Percentiles rank a stretch among this genome's conserved stretches.
These are phyloP conservation scores for Pelobates fuscus DNA, from an alignment of 2,113 vertebrate species.

Conservation along the genomic window DNA sequence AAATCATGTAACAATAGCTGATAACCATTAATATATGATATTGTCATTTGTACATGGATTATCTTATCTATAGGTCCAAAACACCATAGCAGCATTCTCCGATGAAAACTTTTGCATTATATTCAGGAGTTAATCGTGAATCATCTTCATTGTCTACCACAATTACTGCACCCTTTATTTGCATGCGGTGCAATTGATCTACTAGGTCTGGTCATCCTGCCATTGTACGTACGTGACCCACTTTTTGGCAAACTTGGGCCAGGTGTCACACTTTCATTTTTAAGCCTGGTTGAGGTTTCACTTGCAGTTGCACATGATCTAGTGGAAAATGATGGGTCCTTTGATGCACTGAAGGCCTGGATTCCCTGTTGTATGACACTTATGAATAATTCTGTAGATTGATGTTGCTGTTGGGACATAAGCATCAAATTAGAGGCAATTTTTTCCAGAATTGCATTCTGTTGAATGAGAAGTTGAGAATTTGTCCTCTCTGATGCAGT, in stretches of 20 bases:
- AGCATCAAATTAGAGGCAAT: slow-evolving; percentile 42
- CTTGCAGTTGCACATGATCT: slow-evolving; percentile 19
- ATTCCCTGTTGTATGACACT: slow-evolving; percentile 37
- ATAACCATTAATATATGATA: too few relatives aligned
- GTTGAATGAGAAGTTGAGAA: slow-evolving; percentile 32
- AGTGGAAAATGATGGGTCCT: slow-evolving; percentile 18
- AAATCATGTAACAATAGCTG: too few relatives aligned
- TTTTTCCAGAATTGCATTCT: slow-evolving; percentile 46
- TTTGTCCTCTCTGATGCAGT: slow-evolving; percentile 29
- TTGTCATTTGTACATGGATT: too few relatives aligned
- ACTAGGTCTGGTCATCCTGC: slow-evolving; percentile 20
- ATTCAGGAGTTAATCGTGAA: too few relatives aligned
- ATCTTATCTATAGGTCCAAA: too few relatives aligned
- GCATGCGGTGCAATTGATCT: neutral
- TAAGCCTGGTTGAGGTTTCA: slow-evolving; percentile 9
- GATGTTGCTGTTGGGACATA: slow-evolving; percentile 41
- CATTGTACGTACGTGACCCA: neutral
- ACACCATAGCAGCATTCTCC: too few relatives aligned
- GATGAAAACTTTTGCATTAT: too few relatives aligned
- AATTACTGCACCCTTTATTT: neutral
- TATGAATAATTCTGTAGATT: slow-evolving; percentile 30
- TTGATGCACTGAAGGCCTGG: slow-evolving; percentile 33
- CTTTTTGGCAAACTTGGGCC: slow-evolving; percentile 17
- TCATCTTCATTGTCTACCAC: too few relatives aligned
- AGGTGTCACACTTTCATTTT: slow-evolving; percentile 28